A percentile compares a stretch with the other conserved stretches of the same genome.
These are phyloP conservation scores for Bathynomus jamesi DNA, from an alignment of 1,140 invertebrate genomes.

Conservation along the genomic window DNA sequence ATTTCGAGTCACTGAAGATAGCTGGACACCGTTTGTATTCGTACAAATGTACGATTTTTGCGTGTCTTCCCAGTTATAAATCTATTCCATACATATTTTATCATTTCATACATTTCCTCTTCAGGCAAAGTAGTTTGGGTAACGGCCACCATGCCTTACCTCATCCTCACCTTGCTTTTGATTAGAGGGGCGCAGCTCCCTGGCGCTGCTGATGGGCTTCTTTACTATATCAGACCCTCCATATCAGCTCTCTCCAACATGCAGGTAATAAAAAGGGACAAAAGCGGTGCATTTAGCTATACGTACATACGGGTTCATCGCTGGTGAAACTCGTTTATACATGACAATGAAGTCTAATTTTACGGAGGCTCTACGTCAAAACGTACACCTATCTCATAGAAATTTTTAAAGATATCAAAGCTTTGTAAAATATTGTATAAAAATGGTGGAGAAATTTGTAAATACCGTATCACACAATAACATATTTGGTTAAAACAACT, in stretches of 20 bases:
- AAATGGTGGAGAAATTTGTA: no score
- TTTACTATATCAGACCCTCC: conserved; percentile 47
- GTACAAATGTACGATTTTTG: no score
- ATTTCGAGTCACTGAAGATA: no score
- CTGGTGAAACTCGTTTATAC: no score
- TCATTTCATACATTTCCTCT: not conserved
- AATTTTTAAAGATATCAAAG: no score
- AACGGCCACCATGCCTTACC: conserved; percentile 69
- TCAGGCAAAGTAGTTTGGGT: conserved; percentile 70
- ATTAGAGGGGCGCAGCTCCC: conserved; percentile 58
- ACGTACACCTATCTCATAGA: no score
- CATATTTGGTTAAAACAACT: not conserved
- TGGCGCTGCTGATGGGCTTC: conserved; percentile 45
- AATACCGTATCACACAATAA: no score
- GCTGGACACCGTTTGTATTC: no score
- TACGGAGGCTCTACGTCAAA: no score
- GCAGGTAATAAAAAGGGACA: conserved; percentile 37
- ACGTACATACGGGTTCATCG: not conserved
- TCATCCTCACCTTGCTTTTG: conserved; percentile 63
- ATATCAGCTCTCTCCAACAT: conserved; percentile 45
- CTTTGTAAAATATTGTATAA: no score
- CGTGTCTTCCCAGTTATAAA: no score
- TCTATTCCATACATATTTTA: not conserved
- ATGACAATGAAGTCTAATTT: not conserved
- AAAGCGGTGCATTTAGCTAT: not conserved